Evolutionary conservation across 2,888 invertebrate species (phyloP), one percentile per base, ranked within the genome.

Genomic region (Flexamia atlantica): DNA sequence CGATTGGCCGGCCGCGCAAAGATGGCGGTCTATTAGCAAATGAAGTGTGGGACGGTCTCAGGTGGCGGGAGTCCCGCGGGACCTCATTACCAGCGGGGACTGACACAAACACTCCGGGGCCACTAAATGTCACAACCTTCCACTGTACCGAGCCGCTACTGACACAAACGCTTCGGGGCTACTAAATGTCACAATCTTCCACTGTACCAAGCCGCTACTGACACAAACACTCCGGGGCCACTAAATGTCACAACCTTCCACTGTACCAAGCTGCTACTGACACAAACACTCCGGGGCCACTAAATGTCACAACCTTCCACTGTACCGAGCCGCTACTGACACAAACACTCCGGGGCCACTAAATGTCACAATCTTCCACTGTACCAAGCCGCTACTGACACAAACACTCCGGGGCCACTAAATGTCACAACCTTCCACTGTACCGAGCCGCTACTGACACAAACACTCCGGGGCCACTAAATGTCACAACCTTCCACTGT

Each of bases 1-100:
- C 70, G 70, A 70, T 70, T 70, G 70, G 70, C 40, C 40, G 20
- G 70, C 17, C 36, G 40, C 40, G 70, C 30, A 70, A 70, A 70
- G 70, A 70, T 70, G 70, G 70, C 70, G 70, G 70, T 70, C 70
- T 70, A 70, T 70, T 70, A 70, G 70, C 70, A 70, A 70, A 70
- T 70, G 70, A 70, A 76, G 74, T 46, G 74, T 42, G 74, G 42
- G 74, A 46, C 28, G 74, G 57, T 79, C 79, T 79, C 79, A 79
- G 79, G 79, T 79, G 79, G 57, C 79, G 53, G 10, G 36, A 28
- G 36, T 79, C 79, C 79, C 79, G 1, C 1, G 79, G 79, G 79
- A 79, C 17, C 79, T 79, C 79, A 79, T 79, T 79, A 79, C 79
- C 53, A 20, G 79, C 20, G 76, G 46, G 46, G 76, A 46, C 46